These are phyloP conservation scores for Aricia artaxerxes DNA, from an alignment of 2,888 invertebrate genomes.

Conservation along the genomic window DNA sequence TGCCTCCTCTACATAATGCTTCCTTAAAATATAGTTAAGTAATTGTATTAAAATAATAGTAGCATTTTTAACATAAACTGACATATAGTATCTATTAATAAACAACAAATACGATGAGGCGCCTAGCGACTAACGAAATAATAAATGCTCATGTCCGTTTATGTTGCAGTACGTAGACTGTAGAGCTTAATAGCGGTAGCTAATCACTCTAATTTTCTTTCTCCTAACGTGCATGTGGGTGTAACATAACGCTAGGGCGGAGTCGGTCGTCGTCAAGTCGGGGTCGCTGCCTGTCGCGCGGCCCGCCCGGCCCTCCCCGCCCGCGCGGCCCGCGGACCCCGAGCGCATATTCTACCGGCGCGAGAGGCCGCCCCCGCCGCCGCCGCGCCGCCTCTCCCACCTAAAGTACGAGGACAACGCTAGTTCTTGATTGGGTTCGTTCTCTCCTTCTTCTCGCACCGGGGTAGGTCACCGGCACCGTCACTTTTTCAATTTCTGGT, in stretches of 20 bases:
- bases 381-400: slow-evolving; percentile 63
- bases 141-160: slow-evolving; percentile 13
- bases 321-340: slow-evolving; percentile 49
- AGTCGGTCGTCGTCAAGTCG: slow-evolving; percentile 62
- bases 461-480: slow-evolving; percentile 44
- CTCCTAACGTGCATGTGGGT: slow-evolving; percentile 64
- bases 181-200: slow-evolving; percentile 31
- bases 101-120: not conserved
- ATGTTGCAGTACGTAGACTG: not conserved
- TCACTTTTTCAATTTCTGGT: slow-evolving; percentile 25
- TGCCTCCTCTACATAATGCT: slow-evolving; percentile 2
- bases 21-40: not conserved
- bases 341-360: slow-evolving; percentile 50
- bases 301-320: slow-evolving; percentile 52
- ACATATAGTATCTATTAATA: not conserved
- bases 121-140: not conserved
- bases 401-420: slow-evolving; percentile 61
- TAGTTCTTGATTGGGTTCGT: slow-evolving; percentile 60
- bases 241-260: slow-evolving; percentile 55
- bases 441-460: slow-evolving; percentile 46
- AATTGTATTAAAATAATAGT: not conserved
- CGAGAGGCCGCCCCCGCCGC: slow-evolving; percentile 64
- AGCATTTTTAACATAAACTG: slow-evolving; percentile 1
- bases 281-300: slow-evolving; percentile 66
- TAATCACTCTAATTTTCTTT: slow-evolving; percentile 43